Percentiles rank a stretch among this genome's conserved stretches.
phyloP scores from a whole-genome alignment of 2,888 invertebrate genomes.

The Cybosia mesomella region DNA sequence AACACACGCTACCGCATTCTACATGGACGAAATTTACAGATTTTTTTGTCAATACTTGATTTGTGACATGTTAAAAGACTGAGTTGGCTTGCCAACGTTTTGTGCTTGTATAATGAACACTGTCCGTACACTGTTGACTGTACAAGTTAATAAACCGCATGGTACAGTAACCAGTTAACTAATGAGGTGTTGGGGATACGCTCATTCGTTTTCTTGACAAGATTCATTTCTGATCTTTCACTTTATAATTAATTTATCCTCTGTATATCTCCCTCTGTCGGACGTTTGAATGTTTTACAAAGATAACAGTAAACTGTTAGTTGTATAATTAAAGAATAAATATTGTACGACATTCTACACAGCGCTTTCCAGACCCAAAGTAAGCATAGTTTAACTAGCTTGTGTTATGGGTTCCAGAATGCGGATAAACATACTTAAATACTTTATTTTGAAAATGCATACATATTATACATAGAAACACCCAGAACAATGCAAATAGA shows the following conservation, averaged over 20 bases:
- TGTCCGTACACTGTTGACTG: neutral
- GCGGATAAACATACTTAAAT: too few relatives aligned
- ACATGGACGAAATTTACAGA: neutral
- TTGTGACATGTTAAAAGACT: neutral
- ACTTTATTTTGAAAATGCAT: too few relatives aligned
- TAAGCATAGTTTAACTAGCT: too few relatives aligned
- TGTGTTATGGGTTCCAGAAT: too few relatives aligned
- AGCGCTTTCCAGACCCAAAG: too few relatives aligned
- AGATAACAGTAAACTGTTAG: too few relatives aligned
- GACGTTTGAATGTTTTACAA: too few relatives aligned
- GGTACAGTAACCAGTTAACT: neutral
- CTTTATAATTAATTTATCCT: neutral
- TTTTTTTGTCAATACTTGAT: neutral
- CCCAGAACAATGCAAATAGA: too few relatives aligned
- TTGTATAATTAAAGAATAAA: too few relatives aligned
- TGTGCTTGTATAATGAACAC: neutral
- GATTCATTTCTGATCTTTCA: neutral
- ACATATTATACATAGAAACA: too few relatives aligned
- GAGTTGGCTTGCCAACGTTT: too few relatives aligned
- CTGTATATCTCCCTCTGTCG: neutral
- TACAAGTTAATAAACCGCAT: neutral
- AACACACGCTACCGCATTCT: neutral
- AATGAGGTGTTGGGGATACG: neutral
- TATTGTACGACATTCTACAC: too few relatives aligned
- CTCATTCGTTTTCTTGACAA: neutral